These are phyloP conservation scores for Datnioides undecimradiatus DNA, from an alignment of 2,113 vertebrate genomes.

Conservation along the genomic window DNA sequence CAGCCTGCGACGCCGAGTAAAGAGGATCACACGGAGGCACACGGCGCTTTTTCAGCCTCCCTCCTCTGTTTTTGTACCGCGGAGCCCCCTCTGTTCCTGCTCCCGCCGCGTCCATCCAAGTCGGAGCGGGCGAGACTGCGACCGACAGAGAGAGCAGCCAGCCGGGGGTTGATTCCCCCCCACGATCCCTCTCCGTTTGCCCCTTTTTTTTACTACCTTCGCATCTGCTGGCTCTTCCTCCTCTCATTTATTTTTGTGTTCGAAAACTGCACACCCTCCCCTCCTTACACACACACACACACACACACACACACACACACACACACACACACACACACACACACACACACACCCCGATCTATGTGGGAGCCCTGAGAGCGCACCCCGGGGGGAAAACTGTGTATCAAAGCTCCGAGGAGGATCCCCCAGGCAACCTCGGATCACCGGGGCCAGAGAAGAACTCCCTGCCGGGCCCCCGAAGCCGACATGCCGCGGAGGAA, in stretches of 20 bases:
- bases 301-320: slow-evolving; percentile 55
- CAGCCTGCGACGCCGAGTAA: slow-evolving; percentile 86
- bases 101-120: slow-evolving; percentile 73
- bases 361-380: slow-evolving; percentile 83
- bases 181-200: too few species aligned
- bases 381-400: slow-evolving; percentile 82
- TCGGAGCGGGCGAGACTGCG: slow-evolving; percentile 61
- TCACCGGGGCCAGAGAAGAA: slow-evolving; percentile 86
- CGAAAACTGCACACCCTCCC: slow-evolving; percentile 69
- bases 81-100: slow-evolving; percentile 54
- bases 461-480: slow-evolving; percentile 79
- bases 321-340: slow-evolving; percentile 40
- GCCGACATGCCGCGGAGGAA: slow-evolving; percentile 97
- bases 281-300: slow-evolving; percentile 46
- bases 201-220: slow-evolving; percentile 47
- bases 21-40: slow-evolving; percentile 80
- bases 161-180: slow-evolving; percentile 69
- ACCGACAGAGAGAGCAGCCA: slow-evolving; percentile 56
- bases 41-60: slow-evolving; percentile 53
- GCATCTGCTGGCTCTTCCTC: slow-evolving; percentile 63
- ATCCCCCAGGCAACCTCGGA: slow-evolving; percentile 84
- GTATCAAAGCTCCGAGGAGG: slow-evolving; percentile 85
- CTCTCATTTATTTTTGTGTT: slow-evolving; percentile 57
- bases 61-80: slow-evolving; percentile 50
- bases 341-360: slow-evolving; percentile 68